These are phyloP conservation scores for Yponomeuta evonymella DNA, from an alignment of 2,888 invertebrate genomes.

Conservation along the genomic window DNA sequence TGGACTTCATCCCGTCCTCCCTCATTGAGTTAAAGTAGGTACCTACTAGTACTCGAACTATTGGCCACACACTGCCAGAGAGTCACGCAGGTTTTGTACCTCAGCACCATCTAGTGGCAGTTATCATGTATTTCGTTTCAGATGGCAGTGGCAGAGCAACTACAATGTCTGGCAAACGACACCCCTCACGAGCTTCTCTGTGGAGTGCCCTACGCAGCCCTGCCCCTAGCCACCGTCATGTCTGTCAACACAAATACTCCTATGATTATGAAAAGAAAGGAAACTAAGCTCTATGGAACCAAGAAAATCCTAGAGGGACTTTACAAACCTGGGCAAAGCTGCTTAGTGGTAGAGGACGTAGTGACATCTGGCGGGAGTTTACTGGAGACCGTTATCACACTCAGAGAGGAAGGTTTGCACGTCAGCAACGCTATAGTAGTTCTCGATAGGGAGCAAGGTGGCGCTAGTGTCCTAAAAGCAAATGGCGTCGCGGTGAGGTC, in stretches of 20 bases:
- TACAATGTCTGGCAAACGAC: conserved; percentile 44
- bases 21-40: too few relatives aligned
- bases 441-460: conserved; percentile 96
- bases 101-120: background rate
- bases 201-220: conserved; percentile 97
- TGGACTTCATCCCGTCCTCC: too few relatives aligned
- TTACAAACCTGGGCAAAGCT: conserved; percentile 79
- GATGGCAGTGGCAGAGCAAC: conserved; percentile 51
- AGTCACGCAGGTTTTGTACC: background rate
- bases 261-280: conserved; percentile 95
- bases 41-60: too few relatives aligned
- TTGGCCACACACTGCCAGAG: background rate
- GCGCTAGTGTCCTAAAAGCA: conserved; percentile 80
- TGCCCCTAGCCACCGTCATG: conserved; percentile 93
- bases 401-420: conserved; percentile 77
- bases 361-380: conserved; percentile 95
- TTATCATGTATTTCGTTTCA: conserved; percentile 28
- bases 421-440: conserved; percentile 90
- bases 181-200: conserved; percentile 83
- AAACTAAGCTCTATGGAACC: conserved; percentile 95
- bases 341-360: conserved; percentile 96
- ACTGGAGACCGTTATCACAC: conserved; percentile 88
- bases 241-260: conserved; percentile 82
- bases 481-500: conserved; percentile 83
- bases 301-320: conserved; percentile 95